Evolutionary conservation across 2,888 invertebrate species (phyloP), one percentile per base, ranked within the genome.

Genomic region (Pseudococcus viburni): DNA sequence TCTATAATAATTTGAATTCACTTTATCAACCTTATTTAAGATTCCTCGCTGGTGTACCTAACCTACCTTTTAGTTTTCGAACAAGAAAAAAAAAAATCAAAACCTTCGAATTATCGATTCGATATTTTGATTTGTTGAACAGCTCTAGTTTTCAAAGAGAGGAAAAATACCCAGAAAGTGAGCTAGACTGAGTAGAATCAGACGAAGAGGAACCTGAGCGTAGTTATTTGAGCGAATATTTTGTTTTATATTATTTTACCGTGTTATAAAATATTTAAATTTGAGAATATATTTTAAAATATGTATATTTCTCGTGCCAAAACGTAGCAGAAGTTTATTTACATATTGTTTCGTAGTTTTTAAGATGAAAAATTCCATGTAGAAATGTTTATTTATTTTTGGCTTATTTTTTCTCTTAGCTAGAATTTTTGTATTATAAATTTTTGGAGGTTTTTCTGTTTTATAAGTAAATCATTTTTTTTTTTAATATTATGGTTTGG

Each of bases 1-100:
- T 80, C 46, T 77, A 39, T 77, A 12, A 33, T 73, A 80, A 80
- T 80, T 80, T 80, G 46, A 39, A 80, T 80, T 80, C 80, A 80
- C 46, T 80, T 80, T 46, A 42, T 42, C 68, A 73, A 73, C 68
- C 26, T 73, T 73, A 73, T 6, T 59, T 59, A 59, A 19, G 19
- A 59, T 19, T 12, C 59, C 59, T 55, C 55, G 15, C 12, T 17
- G 5, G 55, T 55, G 19, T 59, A 19, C 17, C 55, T 55, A 55
- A 8, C 5, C 19, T 59, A 59, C 59, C 59, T 59, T 59, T 59
- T 19, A 19, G 7, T 59, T 59, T 59, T 19, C 19, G 19, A 59
- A 59, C 19, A 19, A 59, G 59, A 1, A 1, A 19, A 59, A 59
- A 59, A 19, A 59, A 59, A 59, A 59, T 59, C 59, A 11, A 59